Percentiles rank a stretch among this genome's conserved stretches.
Conservation (phyloP, 2,888 invertebrate species). For the Apomyelois bistriatella region DNA sequence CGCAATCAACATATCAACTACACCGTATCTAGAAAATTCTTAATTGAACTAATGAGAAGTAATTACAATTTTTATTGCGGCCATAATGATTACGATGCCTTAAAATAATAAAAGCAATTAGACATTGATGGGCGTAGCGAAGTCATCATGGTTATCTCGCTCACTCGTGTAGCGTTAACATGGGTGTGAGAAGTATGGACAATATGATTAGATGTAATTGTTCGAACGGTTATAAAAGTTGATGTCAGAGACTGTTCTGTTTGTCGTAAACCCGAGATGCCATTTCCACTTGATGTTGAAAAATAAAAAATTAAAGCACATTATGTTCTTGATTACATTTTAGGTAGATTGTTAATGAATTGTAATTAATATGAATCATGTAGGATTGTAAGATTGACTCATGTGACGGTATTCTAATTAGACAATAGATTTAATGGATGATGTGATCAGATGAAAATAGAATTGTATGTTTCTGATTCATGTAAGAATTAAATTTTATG, state of each 20-base stretch:
- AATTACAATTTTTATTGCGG: constrained; percentile 79
- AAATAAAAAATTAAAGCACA: constrained; percentile 28
- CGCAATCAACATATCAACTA: constrained; percentile 74
- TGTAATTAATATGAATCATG: constrained; percentile 51
- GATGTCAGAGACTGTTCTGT: constrained; percentile 74
- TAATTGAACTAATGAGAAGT: constrained; percentile 80
- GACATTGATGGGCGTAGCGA: constrained; percentile 74
- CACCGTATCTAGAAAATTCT: constrained; percentile 78
- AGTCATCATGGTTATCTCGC: constrained; percentile 52
- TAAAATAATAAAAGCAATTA: constrained; percentile 81
- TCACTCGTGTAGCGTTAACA: constrained; percentile 36
- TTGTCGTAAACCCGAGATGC: constrained; percentile 74
- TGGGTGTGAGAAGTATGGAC: constrained; percentile 38
- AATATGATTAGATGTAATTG: constrained; percentile 75
- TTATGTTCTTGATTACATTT: constrained; percentile 25
- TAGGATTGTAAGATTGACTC: constrained; percentile 63
- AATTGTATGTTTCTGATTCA: constrained; percentile 13
- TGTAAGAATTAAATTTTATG: background rate
- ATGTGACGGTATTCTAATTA: constrained; percentile 47
- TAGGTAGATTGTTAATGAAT: constrained; percentile 37
- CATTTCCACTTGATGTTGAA: constrained; percentile 49
- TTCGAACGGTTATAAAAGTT: constrained; percentile 78
- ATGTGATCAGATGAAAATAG: constrained; percentile 55
- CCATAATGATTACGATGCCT: constrained; percentile 80
- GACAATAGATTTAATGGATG: constrained; percentile 45